These are phyloP conservation scores for Sturnira hondurensis DNA, from an alignment of 2,113 vertebrate species.

Conservation along the genomic window DNA sequence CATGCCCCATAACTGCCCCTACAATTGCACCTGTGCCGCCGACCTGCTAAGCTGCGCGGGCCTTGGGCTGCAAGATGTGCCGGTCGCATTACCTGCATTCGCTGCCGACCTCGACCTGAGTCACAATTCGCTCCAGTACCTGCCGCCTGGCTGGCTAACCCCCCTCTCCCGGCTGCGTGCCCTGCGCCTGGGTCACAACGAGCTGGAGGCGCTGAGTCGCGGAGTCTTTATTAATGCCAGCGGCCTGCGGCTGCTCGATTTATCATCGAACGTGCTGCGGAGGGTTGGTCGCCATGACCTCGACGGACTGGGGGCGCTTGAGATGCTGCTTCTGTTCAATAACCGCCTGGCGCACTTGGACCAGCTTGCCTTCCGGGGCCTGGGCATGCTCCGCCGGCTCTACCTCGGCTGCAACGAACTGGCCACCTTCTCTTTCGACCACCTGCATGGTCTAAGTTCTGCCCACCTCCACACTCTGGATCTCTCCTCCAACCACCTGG, in stretches of 20 bases:
- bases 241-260: conserved; percentile 86
- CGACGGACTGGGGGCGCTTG: conserved; percentile 81
- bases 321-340: conserved; percentile 91
- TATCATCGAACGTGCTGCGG: conserved; percentile 90
- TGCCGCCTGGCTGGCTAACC: conserved; percentile 80
- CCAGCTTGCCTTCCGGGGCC: conserved; percentile 79
- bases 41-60: conserved; percentile 92
- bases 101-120: conserved; percentile 89
- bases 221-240: conserved; percentile 88
- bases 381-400: conserved; percentile 83
- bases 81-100: conserved; percentile 77
- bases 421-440: conserved; percentile 88
- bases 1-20: conserved; percentile 71
- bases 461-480: conserved; percentile 87
- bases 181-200: conserved; percentile 88
- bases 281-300: conserved; percentile 86
- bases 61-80: conserved; percentile 79
- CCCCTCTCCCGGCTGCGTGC: conserved; percentile 83
- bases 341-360: conserved; percentile 88
- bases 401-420: conserved; percentile 94
- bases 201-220: conserved; percentile 74
- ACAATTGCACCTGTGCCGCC: conserved; percentile 86
- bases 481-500: conserved; percentile 91
- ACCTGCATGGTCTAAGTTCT: conserved; percentile 83
- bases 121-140: conserved; percentile 87